Evolutionary conservation across 2,797 vertebrate species (phyloP).

Genomic region (Intellagama lesueurii): DNA sequence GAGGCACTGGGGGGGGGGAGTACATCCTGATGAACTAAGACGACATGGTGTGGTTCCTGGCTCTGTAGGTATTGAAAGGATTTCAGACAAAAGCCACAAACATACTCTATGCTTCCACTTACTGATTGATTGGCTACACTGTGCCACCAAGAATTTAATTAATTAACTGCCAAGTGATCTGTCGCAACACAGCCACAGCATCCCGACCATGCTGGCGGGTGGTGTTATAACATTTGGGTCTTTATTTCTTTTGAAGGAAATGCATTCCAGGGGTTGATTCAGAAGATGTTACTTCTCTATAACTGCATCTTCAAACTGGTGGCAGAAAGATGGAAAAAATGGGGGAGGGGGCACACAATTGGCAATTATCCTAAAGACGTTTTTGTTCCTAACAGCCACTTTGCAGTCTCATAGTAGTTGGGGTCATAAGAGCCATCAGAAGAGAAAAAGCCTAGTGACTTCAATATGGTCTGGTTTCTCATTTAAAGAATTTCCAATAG

Average conservation of each 20-base stretch:
- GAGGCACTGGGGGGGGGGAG: not conserved
- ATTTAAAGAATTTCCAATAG: not conserved
- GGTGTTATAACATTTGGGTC: not conserved
- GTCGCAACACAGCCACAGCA: not conserved
- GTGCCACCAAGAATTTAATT: not conserved
- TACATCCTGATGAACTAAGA: not conserved
- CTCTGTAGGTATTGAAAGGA: not conserved
- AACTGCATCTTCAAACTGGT: not conserved
- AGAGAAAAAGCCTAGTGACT: too few species aligned
- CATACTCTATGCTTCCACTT: not conserved
- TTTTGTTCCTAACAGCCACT: too few species aligned
- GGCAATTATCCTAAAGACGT: too few species aligned
- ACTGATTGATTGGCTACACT: constrained; percentile 13
- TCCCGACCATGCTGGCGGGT: not conserved
- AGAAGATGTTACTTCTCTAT: not conserved
- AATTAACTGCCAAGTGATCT: constrained; percentile 21
- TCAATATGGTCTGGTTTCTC: not conserved
- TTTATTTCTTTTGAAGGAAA: not conserved
- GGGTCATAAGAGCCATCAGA: too few species aligned
- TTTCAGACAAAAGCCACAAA: constrained; percentile 10
- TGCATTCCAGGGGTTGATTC: not conserved
- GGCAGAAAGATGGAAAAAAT: not conserved
- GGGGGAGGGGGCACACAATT: not conserved
- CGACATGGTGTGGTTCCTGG: not conserved
- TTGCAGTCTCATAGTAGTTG: too few species aligned